Percentiles rank a stretch among this genome's conserved stretches.
phyloP scores from a whole-genome alignment of 2,797 vertebrate genomes.

The Ficedula albicollis region DNA sequence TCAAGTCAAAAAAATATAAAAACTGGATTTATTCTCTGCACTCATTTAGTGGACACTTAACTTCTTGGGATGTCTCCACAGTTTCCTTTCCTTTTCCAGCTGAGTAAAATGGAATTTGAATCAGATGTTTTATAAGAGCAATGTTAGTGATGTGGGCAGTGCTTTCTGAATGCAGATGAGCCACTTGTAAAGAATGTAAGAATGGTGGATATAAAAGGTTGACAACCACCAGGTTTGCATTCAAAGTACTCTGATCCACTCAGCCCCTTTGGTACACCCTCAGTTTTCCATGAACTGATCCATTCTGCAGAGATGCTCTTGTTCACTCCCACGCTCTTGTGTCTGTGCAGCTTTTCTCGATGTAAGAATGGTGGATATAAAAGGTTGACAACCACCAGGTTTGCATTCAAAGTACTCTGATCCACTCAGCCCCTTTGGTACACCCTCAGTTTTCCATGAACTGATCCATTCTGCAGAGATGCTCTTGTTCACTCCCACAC shows the following conservation, averaged over 20 bases:
- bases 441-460: background rate
- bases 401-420: background rate
- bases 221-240: background rate
- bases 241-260: background rate
- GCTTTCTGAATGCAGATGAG: background rate
- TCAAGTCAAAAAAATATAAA: background rate
- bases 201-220: background rate
- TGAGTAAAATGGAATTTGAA: background rate
- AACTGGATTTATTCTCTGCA: background rate
- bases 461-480: background rate
- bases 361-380: background rate
- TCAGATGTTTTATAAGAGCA: background rate
- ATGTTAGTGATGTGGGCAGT: background rate
- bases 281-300: background rate
- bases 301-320: background rate
- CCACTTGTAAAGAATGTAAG: background rate
- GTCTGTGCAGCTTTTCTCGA: background rate
- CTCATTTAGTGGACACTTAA: background rate
- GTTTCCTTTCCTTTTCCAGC: background rate
- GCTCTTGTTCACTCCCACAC: background rate
- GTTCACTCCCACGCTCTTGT: accelerated
- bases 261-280: background rate
- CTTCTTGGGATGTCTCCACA: background rate
- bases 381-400: background rate
- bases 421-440: background rate